Evolutionary conservation across 2,888 invertebrate genomes (phyloP).

Genomic region (Sipha maydis): DNA sequence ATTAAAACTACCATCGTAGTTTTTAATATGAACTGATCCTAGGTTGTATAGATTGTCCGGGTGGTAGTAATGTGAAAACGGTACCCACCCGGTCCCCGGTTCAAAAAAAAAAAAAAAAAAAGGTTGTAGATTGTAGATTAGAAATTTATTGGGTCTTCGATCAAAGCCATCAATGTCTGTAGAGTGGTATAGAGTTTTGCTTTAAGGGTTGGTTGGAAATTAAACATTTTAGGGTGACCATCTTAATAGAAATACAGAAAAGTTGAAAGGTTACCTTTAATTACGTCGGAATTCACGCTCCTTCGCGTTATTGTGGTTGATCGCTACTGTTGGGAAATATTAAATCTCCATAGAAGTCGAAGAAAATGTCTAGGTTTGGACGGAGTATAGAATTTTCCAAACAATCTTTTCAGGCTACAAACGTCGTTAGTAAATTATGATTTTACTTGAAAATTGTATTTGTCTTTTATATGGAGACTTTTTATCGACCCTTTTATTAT

Average conservation of each 20-base stretch:
- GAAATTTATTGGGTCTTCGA: not conserved
- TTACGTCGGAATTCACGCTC: conserved; percentile 1
- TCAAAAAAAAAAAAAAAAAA: too few species aligned
- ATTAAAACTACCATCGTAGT: not conserved
- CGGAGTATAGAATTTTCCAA: not conserved
- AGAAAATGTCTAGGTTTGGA: not conserved
- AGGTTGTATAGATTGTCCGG: too few species aligned
- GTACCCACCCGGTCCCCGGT: too few species aligned
- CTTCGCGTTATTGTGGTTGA: not conserved
- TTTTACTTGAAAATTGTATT: conserved; percentile 56
- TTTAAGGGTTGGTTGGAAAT: not conserved
- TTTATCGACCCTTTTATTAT: not conserved
- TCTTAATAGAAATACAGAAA: conserved; percentile 1
- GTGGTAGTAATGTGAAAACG: too few species aligned
- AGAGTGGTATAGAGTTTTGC: not conserved
- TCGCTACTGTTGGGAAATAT: conserved; percentile 33
- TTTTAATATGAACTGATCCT: not conserved
- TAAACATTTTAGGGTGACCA: not conserved
- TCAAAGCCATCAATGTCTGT: not conserved
- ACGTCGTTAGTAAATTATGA: conserved; percentile 55
- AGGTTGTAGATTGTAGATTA: too few species aligned
- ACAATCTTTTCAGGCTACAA: conserved; percentile 29
- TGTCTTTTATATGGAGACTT: conserved; percentile 44
- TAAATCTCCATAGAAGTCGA: conserved; percentile 37
- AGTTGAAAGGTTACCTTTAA: conserved; percentile 36